phyloP scores from a whole-genome alignment of 2,797 vertebrate genomes.

The Gambelia wislizenii region DNA sequence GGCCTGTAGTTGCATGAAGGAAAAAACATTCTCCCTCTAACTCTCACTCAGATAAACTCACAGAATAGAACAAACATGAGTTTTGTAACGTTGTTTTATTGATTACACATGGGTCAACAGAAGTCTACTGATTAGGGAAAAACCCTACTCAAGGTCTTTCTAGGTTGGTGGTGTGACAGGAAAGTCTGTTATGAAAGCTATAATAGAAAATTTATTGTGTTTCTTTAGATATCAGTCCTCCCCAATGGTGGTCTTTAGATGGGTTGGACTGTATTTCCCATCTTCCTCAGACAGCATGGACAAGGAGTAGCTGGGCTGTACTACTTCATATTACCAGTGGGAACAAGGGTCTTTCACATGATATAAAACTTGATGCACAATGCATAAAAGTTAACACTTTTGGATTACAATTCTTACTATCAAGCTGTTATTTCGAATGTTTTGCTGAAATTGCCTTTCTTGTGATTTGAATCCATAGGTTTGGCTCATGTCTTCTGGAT shows the following conservation, averaged over 20 bases:
- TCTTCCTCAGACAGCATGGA: too few relatives aligned
- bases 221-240: neutral
- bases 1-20: neutral
- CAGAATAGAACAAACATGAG: slow-evolving; percentile 48
- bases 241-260: neutral
- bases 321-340: too few relatives aligned
- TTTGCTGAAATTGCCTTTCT: too few relatives aligned
- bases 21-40: neutral
- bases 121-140: slow-evolving; percentile 36
- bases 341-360: too few relatives aligned
- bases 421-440: too few relatives aligned
- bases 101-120: slow-evolving; percentile 16
- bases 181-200: neutral
- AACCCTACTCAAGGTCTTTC: slow-evolving; percentile 5
- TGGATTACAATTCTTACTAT: too few relatives aligned
- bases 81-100: slow-evolving; percentile 34
- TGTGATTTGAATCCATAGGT: too few relatives aligned
- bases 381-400: too few relatives aligned
- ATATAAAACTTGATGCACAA: too few relatives aligned
- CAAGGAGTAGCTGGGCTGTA: too few relatives aligned
- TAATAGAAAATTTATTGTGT: neutral
- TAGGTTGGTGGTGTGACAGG: neutral
- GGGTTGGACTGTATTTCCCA: neutral
- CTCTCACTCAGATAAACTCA: neutral
- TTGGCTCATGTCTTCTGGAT: too few relatives aligned